Evolutionary conservation across 92 coral and sea anemone species (phyloP).

Genomic region (Porites lobata): DNA sequence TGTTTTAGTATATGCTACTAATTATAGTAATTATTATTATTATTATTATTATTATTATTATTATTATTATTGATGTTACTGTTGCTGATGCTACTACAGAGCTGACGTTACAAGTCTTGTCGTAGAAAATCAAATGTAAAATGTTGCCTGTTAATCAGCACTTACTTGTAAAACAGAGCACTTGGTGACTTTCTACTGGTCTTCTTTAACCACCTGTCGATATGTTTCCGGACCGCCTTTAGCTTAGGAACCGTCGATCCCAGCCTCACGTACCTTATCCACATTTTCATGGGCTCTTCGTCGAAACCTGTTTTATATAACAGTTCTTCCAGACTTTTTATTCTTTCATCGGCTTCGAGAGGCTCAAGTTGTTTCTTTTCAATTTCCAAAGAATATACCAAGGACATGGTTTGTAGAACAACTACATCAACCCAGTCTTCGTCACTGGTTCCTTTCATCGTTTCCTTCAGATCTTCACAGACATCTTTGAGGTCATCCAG

Average conservation of each 20-base stretch:
- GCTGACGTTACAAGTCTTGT: no score
- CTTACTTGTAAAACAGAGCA: slow-evolving; percentile 91
- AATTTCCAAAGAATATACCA: slow-evolving; percentile 65
- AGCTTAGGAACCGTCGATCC: slow-evolving; percentile 63
- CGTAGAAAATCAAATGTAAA: no score
- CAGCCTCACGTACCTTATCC: slow-evolving; percentile 70
- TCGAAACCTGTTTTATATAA: slow-evolving; percentile 16
- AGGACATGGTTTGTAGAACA: slow-evolving; percentile 62
- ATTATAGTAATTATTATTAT: no score
- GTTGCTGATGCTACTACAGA: no score
- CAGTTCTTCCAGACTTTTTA: slow-evolving; percentile 65
- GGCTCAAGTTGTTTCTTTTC: slow-evolving; percentile 71
- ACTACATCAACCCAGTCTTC: slow-evolving; percentile 69
- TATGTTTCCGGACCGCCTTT: slow-evolving; percentile 52
- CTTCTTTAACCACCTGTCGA: slow-evolving; percentile 68
- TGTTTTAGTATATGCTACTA: no score
- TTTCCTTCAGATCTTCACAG: slow-evolving; percentile 62
- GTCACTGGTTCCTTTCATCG: slow-evolving; percentile 48
- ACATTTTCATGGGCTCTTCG: slow-evolving; percentile 76
- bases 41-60: no score
- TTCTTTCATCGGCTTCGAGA: slow-evolving; percentile 68
- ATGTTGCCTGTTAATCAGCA: background rate
- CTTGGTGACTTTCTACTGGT: slow-evolving; percentile 71
- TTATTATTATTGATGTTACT: no score
- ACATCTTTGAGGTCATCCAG: slow-evolving; percentile 61